A percentile compares a stretch with the other conserved stretches of the same genome.
Evolutionary conservation across 2,797 vertebrate genomes (phyloP).

Genomic region (Lutjanus argentimaculatus): DNA sequence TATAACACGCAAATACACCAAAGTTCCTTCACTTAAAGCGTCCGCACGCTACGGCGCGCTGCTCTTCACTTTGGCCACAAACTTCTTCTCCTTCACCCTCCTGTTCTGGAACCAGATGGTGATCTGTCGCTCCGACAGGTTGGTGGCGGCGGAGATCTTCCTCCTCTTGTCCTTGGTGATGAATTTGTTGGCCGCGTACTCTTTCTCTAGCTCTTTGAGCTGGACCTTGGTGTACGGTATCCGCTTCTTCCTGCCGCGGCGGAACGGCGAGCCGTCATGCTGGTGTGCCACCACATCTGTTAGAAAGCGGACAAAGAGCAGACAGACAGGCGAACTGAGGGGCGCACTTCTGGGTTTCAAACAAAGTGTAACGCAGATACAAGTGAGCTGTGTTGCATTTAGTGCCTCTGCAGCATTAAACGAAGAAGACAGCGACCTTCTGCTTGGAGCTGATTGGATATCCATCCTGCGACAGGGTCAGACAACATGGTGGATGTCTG

Average conservation of each 20-base stretch:
- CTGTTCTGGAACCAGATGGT: slow-evolving; percentile 92
- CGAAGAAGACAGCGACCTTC: neutral
- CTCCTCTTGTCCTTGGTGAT: slow-evolving; percentile 91
- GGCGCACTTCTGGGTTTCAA: neutral
- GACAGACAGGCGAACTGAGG: slow-evolving; percentile 4
- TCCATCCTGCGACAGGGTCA: slow-evolving; percentile 8
- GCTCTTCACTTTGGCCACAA: slow-evolving; percentile 88
- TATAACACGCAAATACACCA: slow-evolving; percentile 12
- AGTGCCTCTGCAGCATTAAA: neutral
- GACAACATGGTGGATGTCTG: slow-evolving; percentile 50
- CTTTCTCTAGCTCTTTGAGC: slow-evolving; percentile 89
- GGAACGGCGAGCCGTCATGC: slow-evolving; percentile 87
- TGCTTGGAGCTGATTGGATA: slow-evolving; percentile 14
- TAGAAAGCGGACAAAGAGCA: slow-evolving; percentile 30
- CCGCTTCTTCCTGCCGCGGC: slow-evolving; percentile 88
- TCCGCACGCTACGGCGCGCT: slow-evolving; percentile 74
- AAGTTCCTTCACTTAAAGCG: slow-evolving; percentile 1
- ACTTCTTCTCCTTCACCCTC: slow-evolving; percentile 90
- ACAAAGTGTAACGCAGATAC: neutral
- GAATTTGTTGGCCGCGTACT: slow-evolving; percentile 89
- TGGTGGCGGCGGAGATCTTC: slow-evolving; percentile 89
- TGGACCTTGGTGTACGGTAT: slow-evolving; percentile 90
- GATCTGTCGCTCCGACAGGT: slow-evolving; percentile 89
- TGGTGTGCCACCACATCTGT: slow-evolving; percentile 89
- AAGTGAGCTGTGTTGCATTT: neutral